Base-by-base conservation (phyloP, 2,888 invertebrate species). In the Pristionchus mayeri region DNA sequence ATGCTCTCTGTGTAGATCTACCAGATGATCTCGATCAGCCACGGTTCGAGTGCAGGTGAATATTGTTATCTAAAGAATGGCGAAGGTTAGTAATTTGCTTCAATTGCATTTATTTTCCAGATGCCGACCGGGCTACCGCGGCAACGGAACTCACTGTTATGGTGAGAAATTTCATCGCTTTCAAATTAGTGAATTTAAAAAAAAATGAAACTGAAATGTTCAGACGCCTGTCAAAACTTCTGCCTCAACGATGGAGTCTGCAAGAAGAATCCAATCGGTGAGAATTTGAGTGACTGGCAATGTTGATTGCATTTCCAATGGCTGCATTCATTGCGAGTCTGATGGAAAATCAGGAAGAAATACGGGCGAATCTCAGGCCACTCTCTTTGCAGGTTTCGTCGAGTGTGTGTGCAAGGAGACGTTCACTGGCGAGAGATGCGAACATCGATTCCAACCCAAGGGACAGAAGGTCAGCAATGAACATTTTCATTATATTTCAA, bases 61-160 rank as follows among this genome's bases (percentile, higher is more conserved):
- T 2, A 37, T 7, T 50, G 4, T n/a, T 50, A 4, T 4, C 27
- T 27, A 6, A 4, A 6, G 9, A 63, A n/a, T 13, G 30, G 27
- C 4, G 6, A 4, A 30, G 27, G 27, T 75, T 40, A 44, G 4
- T 7, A 60, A 60, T 60, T 27, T 7, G 9, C 3, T 2, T 60
- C 63, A 63, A 34, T 21, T 0, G 13, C 27, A 48, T 44, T 34
- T 16, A 3, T 24, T 52, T 78, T 40, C 1, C 48, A 84, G 97
- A 93, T 98, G 97, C 93, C 97, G 97, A 92, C 96, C 96, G 0
- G 97, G 97, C 0, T 97, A 96, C 94, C 96, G 96, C 92, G 96
- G 96, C 57, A 93, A 93, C 57, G 93, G 93, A 50, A 92, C 92
- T 1, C 87, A 90, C 83, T 93, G 93, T 80, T 88, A 87, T 84